Evolutionary conservation across 2,797 vertebrate species (phyloP), one percentile per base, ranked within the genome.

Genomic region (Lophius americanus): DNA sequence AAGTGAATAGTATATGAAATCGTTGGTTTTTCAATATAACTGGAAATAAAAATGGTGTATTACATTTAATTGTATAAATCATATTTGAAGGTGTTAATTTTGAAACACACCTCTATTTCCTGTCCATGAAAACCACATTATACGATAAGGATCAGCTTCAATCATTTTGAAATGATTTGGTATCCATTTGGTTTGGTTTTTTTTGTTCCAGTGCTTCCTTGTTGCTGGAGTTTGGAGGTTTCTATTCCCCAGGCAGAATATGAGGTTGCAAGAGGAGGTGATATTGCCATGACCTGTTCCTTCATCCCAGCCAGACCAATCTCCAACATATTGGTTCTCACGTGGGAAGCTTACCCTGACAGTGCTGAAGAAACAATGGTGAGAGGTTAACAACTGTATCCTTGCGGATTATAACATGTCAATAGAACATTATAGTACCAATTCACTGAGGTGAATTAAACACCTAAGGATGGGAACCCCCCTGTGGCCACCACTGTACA

Each of bases 281-380:
- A 91, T 2, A 44, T 92, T 35, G 73, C 56, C 23, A n/a, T 95
- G 56, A 84, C 57, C 8, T 95, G 94, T 58, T 77, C 35, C 42
- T 94, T 92, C 73, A 1, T 2, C 37, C 91, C 93, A 8, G 85
- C 85, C 43, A 60, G 3, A 1, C 39, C 58, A n/a, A 0, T n/a
- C 4, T 4, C 2, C 2, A 6, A 0, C 0, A 7, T 49, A 0
- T 14, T 91, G 0, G 0, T 94, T 23, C 35, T 93, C 47, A 66
- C 49, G 33, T 94, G 93, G 94, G 72, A 57, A 0, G 53, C 63
- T 46, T 54, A 41, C 8, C 61, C 80, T 9, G 71, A 87, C 0
- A 61, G 38, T 12, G 4, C 0, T 1, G 32, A 38, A 7, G 73
- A 47, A 0, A 39, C 84, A 9, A n/a, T 46, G 90, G 94, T 95